Conservation (phyloP, 2,797 vertebrate genomes). For the Chrysolophus pictus region DNA sequence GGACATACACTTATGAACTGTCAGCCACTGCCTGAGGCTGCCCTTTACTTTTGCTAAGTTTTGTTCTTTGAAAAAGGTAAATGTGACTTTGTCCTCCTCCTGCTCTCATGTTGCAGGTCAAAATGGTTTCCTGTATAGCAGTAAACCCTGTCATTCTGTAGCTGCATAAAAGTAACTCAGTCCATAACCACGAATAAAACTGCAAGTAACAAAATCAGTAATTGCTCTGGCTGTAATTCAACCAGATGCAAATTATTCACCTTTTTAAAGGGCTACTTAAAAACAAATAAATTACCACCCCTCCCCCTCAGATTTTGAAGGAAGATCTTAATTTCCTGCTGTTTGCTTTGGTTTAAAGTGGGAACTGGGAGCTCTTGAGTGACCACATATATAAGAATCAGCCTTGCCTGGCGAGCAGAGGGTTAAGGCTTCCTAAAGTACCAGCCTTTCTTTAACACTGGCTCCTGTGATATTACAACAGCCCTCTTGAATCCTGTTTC, state of each 20-base stretch:
- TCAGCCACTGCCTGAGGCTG: background rate
- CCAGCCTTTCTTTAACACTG: background rate
- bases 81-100: background rate
- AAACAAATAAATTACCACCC: background rate
- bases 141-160: background rate
- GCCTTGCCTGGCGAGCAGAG: background rate
- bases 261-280: background rate
- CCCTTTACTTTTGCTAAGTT: background rate
- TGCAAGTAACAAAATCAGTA: background rate
- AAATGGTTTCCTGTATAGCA: background rate
- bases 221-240: background rate
- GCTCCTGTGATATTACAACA: background rate
- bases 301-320: background rate
- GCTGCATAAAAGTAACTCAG: background rate
- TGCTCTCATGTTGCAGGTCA: background rate
- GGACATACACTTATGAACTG: rapidly evolving
- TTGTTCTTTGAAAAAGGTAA: background rate
- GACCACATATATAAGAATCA: background rate
- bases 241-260: background rate
- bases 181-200: background rate
- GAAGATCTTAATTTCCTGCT: background rate
- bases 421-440: background rate
- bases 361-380: background rate
- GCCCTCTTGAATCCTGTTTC: background rate
- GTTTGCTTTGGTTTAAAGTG: background rate